These are phyloP conservation scores for Xiphophorus maculatus DNA, from an alignment of 2,113 vertebrate species.

Conservation along the genomic window DNA sequence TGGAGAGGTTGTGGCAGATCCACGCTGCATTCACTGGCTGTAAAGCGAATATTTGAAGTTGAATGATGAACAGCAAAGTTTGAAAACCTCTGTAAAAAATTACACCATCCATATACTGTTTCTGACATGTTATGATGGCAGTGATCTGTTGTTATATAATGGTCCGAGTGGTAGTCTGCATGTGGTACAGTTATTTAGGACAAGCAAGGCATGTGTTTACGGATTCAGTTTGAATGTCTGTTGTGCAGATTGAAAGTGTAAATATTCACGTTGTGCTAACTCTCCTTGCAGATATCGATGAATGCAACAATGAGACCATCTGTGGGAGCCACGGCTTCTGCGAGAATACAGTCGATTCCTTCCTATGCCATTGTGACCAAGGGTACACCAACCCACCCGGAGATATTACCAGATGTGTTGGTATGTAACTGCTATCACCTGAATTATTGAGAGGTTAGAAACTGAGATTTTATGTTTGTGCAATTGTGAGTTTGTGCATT, in stretches of 20 bases:
- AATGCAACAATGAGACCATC: constrained; percentile 78
- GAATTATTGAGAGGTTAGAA: not conserved
- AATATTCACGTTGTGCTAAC: constrained; percentile 47
- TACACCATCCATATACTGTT: constrained; percentile 22
- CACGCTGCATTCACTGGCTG: not conserved
- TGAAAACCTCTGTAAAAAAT: constrained; percentile 47
- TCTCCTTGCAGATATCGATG: constrained; percentile 75
- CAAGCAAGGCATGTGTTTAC: constrained; percentile 26
- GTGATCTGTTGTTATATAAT: constrained; percentile 54
- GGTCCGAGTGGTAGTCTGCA: constrained; percentile 28
- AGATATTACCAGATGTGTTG: constrained; percentile 72
- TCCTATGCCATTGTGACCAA: constrained; percentile 78
- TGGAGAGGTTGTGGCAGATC: constrained; percentile 43
- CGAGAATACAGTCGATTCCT: constrained; percentile 80
- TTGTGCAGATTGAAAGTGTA: constrained; percentile 27
- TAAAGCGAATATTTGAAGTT: constrained; percentile 15
- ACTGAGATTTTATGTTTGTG: not conserved
- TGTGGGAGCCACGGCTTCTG: constrained; percentile 80
- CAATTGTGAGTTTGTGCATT: not conserved
- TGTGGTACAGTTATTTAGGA: constrained; percentile 47
- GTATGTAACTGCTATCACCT: constrained; percentile 56
- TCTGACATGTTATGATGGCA: constrained; percentile 52
- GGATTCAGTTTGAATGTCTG: constrained; percentile 10
- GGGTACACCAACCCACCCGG: constrained; percentile 73
- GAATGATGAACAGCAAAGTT: constrained; percentile 29